These are phyloP conservation scores for Galagoides demidoff DNA, from an alignment of 2,797 vertebrate genomes.

Conservation along the genomic window DNA sequence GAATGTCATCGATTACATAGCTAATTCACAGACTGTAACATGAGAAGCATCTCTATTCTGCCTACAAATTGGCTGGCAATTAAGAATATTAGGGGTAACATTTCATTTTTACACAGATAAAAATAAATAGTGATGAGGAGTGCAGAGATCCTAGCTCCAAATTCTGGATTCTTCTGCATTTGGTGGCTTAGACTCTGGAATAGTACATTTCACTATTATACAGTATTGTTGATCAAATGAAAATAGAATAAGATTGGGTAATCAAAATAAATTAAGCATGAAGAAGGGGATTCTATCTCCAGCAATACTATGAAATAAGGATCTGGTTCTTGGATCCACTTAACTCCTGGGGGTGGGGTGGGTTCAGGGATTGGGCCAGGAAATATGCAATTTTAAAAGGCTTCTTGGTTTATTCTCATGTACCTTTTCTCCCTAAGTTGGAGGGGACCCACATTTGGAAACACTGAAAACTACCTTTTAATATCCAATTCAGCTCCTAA, in stretches of 20 bases:
- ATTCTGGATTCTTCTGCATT: slow-evolving; percentile 33
- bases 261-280: slow-evolving; percentile 36
- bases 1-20: slow-evolving; percentile 17
- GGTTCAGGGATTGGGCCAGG: neutral
- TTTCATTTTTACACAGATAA: slow-evolving; percentile 1
- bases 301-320: neutral
- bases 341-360: neutral
- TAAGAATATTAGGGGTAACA: neutral
- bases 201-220: neutral
- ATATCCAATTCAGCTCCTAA: neutral
- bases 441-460: neutral
- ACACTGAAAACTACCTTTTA: neutral
- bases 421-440: neutral
- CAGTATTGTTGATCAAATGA: neutral
- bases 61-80: neutral
- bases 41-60: neutral
- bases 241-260: slow-evolving; percentile 18
- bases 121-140: neutral
- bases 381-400: neutral
- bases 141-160: neutral
- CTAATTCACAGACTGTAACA: slow-evolving; percentile 38
- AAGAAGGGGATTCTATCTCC: neutral
- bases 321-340: neutral
- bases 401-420: neutral
- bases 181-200: neutral